Conservation (phyloP, 2,113 vertebrate species). For the Balaeniceps rex region DNA sequence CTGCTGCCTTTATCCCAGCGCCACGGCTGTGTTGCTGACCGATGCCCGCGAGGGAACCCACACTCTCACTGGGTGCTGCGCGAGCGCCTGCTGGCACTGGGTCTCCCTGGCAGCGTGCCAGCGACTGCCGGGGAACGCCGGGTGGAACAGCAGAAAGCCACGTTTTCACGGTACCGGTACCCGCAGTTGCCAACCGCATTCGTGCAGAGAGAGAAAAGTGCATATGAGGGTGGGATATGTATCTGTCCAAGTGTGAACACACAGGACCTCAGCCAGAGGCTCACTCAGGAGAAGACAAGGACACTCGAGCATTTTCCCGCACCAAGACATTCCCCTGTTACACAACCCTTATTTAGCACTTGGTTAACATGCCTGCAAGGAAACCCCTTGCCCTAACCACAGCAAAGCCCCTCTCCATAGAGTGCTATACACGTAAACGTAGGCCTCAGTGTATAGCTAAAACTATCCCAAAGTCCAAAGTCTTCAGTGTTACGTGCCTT, state of each 20-base stretch:
- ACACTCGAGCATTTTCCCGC: neutral
- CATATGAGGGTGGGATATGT: neutral
- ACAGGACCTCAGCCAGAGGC: neutral
- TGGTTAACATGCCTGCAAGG: neutral
- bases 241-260: neutral
- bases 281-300: neutral
- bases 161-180: neutral
- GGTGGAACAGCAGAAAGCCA: neutral
- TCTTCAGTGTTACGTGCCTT: constrained; percentile 37
- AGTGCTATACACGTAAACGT: neutral
- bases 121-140: neutral
- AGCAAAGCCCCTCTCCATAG: neutral
- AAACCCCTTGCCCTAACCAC: neutral
- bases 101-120: neutral
- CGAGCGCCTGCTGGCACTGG: accelerated
- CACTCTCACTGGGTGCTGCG: accelerated
- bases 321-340: neutral
- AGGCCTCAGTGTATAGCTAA: constrained; percentile 48
- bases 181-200: accelerated
- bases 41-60: accelerated
- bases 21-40: accelerated
- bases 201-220: constrained; percentile 30
- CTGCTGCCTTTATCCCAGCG: neutral
- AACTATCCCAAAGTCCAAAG: constrained; percentile 29
- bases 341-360: neutral